These are phyloP conservation scores for Ahaetulla prasina DNA, from an alignment of 2,113 vertebrate species.

Conservation along the genomic window DNA sequence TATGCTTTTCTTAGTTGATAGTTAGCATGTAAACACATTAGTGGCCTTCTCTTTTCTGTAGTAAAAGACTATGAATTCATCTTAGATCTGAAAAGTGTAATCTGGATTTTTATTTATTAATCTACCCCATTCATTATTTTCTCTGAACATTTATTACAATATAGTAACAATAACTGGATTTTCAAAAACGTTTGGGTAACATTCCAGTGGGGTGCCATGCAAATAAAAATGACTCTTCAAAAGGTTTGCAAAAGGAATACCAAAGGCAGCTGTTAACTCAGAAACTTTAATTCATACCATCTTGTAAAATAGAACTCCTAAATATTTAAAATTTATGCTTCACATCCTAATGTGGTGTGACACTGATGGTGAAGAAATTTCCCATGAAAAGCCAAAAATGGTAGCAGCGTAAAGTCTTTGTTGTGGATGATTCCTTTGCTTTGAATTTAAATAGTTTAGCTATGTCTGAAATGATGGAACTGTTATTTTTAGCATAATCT, in stretches of 20 bases:
- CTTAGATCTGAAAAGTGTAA: neutral
- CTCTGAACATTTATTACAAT: neutral
- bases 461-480: neutral
- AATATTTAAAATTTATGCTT: neutral
- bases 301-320: conserved; percentile 3
- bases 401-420: neutral
- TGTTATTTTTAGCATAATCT: neutral
- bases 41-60: neutral
- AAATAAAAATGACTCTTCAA: neutral
- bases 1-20: neutral
- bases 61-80: neutral
- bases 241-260: neutral
- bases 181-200: neutral
- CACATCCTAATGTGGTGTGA: neutral
- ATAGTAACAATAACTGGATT: neutral
- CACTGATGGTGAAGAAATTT: neutral
- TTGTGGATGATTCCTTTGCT: neutral
- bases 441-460: conserved; percentile 8
- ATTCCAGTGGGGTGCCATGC: accelerated
- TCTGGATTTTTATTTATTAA: neutral
- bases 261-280: conserved; percentile 19
- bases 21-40: neutral
- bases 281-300: neutral
- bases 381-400: conserved; percentile 4
- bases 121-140: neutral